Conservation (phyloP, 1,140 invertebrate species). For the Lepidurus arcticus region DNA sequence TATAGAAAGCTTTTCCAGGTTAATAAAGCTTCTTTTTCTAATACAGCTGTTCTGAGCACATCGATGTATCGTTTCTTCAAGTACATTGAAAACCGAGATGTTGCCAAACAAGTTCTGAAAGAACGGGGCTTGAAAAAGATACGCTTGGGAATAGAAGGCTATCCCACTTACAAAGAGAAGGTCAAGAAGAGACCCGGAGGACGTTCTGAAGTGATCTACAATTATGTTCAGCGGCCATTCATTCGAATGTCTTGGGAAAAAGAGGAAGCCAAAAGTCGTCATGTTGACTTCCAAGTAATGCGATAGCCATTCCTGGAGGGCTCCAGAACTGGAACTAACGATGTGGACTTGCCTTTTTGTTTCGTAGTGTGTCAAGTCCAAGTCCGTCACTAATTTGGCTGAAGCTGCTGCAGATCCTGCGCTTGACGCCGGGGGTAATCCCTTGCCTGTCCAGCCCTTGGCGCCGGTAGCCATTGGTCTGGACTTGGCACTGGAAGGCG, state of each 20-base stretch:
- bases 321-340: neutral
- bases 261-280: constrained; percentile 96
- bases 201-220: constrained; percentile 93
- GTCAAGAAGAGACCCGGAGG: constrained; percentile 82
- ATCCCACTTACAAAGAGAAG: constrained; percentile 99
- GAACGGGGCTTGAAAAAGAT: constrained; percentile 98
- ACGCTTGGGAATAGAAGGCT: constrained; percentile 96
- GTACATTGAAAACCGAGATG: constrained; percentile 98
- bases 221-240: constrained; percentile 99
- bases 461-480: constrained; percentile 26
- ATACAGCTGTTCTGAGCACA: constrained; percentile 73
- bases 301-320: neutral
- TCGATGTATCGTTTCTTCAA: constrained; percentile 97
- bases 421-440: constrained; percentile 47
- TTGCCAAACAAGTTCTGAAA: constrained; percentile 96
- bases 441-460: constrained; percentile 27
- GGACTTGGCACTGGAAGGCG: neutral
- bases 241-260: constrained; percentile 99
- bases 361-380: constrained; percentile 83
- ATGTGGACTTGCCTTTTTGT: constrained; percentile 31
- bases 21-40: constrained; percentile 36
- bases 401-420: constrained; percentile 83
- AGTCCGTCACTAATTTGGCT: constrained; percentile 87
- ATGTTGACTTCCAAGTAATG: constrained; percentile 84
- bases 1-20: constrained; percentile 32